Evolutionary conservation across 1,140 invertebrate species (phyloP), one percentile per base, ranked within the genome.

Genomic region (Drosophila rufa): DNA sequence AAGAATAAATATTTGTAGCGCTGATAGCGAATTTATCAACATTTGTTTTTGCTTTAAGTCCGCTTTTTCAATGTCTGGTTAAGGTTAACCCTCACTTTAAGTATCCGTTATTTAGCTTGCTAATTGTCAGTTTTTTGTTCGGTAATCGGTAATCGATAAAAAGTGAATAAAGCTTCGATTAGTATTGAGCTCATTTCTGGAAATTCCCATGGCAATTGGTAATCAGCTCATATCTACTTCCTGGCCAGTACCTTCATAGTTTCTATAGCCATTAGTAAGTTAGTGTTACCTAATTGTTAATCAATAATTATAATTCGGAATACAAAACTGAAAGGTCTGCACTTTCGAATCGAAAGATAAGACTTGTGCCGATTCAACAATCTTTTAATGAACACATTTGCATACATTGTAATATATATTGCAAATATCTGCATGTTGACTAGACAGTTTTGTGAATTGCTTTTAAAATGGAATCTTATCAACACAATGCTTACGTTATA

Each of bases 291-390:
- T n/a, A n/a, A 42, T 22, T 40, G 2, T 42, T 14, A 43, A 25
- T 17, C 2, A 59, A 46, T 2, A 12, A 25, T n/a, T 9, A 46
- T 2, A 12, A 25, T n/a, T 9, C 15, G 2, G 7, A 45, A 17
- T 43, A 22, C 9, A 5, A 19, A 27, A 47, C 19, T 11, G 57
- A 33, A 45, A 67, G 14, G 8, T 12, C 0, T 38, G 58, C 47
- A 27, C n/a, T 30, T 69, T 36, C 8, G n/a, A 30, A 27, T n/a
- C 9, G 19, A 46, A 40, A 30, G 45, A 38, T 38, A 66, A 42
- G 9, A 12, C 14, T 68, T 51, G 15, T 69, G 67, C 14, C 7
- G 47, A 68, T 27, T 68, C 38, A 68, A 68, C 66, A 53, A 27
- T 22, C 36, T 53, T 15, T 38, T 33, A 27, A 36, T 25, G 7